These are phyloP conservation scores for Ectemnius lituratus DNA, from an alignment of 2,888 invertebrate species.

Conservation along the genomic window DNA sequence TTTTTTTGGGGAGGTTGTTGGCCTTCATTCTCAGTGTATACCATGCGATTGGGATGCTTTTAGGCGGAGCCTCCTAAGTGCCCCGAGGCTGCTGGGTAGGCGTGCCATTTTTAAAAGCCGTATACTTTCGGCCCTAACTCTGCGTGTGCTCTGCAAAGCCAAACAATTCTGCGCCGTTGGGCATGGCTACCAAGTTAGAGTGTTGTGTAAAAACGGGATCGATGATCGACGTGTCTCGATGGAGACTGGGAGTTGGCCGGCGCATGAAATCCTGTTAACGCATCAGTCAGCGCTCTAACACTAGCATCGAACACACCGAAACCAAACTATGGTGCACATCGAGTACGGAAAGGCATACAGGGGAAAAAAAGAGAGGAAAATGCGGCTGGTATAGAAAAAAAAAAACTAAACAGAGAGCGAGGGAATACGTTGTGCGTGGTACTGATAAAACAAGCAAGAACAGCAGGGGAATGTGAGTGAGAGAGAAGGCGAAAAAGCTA, in stretches of 20 bases:
- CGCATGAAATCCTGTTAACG: no score
- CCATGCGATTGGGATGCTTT: background rate
- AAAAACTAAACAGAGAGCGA: background rate
- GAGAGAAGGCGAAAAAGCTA: background rate
- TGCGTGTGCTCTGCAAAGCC: no score
- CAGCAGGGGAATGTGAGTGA: background rate
- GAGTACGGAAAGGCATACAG: conserved; percentile 5
- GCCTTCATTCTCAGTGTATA: background rate
- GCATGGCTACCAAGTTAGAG: no score
- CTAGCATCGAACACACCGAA: background rate
- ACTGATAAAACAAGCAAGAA: background rate
- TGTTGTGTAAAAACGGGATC: no score
- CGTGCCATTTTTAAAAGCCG: no score
- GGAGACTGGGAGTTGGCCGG: no score
- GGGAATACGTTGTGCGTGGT: no score
- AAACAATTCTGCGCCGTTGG: no score
- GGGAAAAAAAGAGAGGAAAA: conserved; percentile 4
- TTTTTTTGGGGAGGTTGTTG: background rate
- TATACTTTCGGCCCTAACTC: no score
- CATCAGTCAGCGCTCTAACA: no score
- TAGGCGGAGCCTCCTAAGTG: background rate
- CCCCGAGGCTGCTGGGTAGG: no score
- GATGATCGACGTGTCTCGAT: no score
- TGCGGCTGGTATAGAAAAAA: background rate
- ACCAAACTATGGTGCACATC: background rate